Evolutionary conservation across 2,797 vertebrate genomes (phyloP).

Genomic region (Labeo calbasu): DNA sequence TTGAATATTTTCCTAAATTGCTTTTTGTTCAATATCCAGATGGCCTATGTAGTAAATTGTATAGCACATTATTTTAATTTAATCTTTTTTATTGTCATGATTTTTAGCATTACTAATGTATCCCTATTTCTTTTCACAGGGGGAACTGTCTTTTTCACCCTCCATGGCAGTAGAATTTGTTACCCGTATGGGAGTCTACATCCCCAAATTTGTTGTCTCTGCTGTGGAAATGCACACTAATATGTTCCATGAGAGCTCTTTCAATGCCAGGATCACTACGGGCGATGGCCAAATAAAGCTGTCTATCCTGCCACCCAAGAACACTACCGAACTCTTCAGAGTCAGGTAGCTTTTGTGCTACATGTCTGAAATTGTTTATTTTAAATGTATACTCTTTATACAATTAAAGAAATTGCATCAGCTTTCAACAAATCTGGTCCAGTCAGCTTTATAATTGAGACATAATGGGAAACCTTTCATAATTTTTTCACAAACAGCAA

Average conservation of each 20-base stretch:
- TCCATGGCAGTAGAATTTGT: constrained; percentile 87
- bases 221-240: constrained; percentile 86
- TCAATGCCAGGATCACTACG: constrained; percentile 81
- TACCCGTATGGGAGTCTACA: constrained; percentile 83
- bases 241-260: constrained; percentile 87
- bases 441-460: not conserved
- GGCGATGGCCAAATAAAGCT: constrained; percentile 82
- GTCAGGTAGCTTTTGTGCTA: constrained; percentile 75
- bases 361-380: not conserved
- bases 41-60: not conserved
- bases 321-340: constrained; percentile 81
- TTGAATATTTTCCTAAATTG: not conserved
- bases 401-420: not conserved
- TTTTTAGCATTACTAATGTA: not conserved
- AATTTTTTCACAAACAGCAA: constrained; percentile 77
- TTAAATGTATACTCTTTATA: not conserved
- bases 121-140: constrained; percentile 61
- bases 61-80: not conserved
- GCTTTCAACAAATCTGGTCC: not conserved
- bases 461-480: constrained; percentile 19
- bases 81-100: not conserved
- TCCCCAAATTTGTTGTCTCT: constrained; percentile 85
- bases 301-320: constrained; percentile 81
- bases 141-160: constrained; percentile 80
- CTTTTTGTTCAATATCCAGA: not conserved